Base-by-base conservation (phyloP, 2,888 invertebrate genomes). In the Lithophane semibrunnea region DNA sequence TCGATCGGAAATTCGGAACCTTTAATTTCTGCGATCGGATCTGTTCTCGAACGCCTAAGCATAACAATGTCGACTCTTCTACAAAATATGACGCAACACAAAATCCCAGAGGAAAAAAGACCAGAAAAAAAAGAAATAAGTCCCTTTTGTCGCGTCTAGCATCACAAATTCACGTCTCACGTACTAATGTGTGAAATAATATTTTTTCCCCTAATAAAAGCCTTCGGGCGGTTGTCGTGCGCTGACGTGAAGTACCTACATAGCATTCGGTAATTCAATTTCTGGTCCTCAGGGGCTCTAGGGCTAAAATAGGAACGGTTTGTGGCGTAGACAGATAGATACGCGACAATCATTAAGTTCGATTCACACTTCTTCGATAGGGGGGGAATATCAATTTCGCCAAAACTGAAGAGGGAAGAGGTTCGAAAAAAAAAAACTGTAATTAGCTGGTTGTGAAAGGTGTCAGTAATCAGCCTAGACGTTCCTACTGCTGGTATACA, bases 121-220 rank as follows among this genome's bases (percentile, higher is more conserved):
- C 67, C 24, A 68, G 76, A 80, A 84, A 83, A 84, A 82, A 78
- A 82, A 80, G 77, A 78, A 83, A 88, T 85, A 86, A 86, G 86
- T 83, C 81, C 70, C 82, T 81, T 75, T 77, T 84, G 88, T 87
- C 81, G 81, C 79, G 73, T 72, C 68, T 73, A 79, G 74, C 86
- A 77, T 86, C 85, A 85, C 58, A 61, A 82, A 82, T 85, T 82
- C 85, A 44, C 82, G 70, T 68, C 76, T 82, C 85, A 87, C 88
- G 87, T 89, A 78, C 83, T 90, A 90, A 90, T 90, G 89, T 90
- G 87, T 85, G 86, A 88, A 89, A 88, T 88, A 88, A 88, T 88
- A 88, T 88, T 88, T 88, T 79, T 68, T 37, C 73, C 82, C 80
- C 82, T 79, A 80, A 83, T 83, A 84, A 87, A 88, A 86, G 82